A percentile compares a stretch with the other conserved stretches of the same genome.
Conservation (phyloP, 2,797 vertebrate species). For the Carapus acus region DNA sequence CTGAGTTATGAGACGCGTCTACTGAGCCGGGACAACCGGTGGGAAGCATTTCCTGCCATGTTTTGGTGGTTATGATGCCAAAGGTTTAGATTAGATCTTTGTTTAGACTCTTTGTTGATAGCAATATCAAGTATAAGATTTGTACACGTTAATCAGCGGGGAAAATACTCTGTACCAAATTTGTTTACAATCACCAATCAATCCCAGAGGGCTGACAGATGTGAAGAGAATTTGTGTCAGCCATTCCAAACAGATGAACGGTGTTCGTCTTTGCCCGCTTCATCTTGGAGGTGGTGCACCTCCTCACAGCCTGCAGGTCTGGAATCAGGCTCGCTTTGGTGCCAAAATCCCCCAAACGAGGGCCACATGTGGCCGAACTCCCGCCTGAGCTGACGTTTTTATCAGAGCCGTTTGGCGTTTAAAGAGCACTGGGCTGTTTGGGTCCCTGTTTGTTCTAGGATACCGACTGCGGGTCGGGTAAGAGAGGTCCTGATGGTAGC, state of each 20-base stretch:
- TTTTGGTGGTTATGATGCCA: constrained; percentile 9
- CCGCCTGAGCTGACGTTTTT: constrained; percentile 8
- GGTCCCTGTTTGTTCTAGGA: background rate
- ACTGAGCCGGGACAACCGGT: constrained; percentile 25
- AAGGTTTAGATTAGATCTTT: background rate
- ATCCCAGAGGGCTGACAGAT: too few relatives aligned
- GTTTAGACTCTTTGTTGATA: background rate
- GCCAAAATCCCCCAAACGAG: constrained; percentile 8
- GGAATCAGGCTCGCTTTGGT: background rate
- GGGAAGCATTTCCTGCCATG: constrained; percentile 25
- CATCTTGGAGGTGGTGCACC: background rate
- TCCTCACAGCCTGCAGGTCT: background rate
- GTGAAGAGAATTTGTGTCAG: too few relatives aligned
- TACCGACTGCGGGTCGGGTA: too few relatives aligned
- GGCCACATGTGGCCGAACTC: constrained; percentile 15
- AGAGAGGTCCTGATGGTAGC: too few relatives aligned
- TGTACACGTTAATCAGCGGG: background rate
- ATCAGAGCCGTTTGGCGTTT: constrained; percentile 14
- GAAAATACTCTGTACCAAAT: too few relatives aligned
- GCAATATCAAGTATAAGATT: background rate
- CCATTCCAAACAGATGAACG: background rate
- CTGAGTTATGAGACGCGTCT: constrained; percentile 12
- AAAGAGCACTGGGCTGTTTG: constrained; percentile 9
- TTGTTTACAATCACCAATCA: too few relatives aligned
- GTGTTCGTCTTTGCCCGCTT: background rate